phyloP scores from a whole-genome alignment of 2,113 vertebrate genomes.

The Lipophrys pholis region DNA sequence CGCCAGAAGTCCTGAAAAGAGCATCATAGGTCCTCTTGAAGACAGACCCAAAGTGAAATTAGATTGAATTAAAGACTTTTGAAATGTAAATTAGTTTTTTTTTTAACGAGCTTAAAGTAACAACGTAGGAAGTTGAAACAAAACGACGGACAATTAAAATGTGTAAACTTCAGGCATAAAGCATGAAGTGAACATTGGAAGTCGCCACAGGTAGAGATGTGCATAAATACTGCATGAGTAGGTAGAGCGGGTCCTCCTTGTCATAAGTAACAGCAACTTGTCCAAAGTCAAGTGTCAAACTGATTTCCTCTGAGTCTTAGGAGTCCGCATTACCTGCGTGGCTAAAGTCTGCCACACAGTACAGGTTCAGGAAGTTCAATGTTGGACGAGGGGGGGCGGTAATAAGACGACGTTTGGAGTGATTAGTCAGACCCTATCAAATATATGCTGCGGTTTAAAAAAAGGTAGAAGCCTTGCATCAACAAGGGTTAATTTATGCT shows the following conservation, averaged over 20 bases:
- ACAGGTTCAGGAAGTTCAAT: slow-evolving; percentile 37
- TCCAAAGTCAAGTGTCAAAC: background rate
- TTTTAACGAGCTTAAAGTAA: no score
- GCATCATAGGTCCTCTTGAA: background rate
- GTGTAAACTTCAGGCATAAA: slow-evolving; percentile 8
- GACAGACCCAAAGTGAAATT: background rate
- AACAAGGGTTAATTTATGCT: slow-evolving; percentile 41
- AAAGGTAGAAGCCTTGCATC: slow-evolving; percentile 47
- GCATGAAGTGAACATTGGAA: slow-evolving; percentile 20
- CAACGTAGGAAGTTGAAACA: background rate
- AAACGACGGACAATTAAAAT: background rate
- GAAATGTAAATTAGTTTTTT: no score
- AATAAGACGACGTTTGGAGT: slow-evolving; percentile 25
- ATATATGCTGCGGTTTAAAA: slow-evolving; percentile 41
- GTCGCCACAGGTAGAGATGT: slow-evolving; percentile 51
- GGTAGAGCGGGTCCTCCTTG: slow-evolving; percentile 24
- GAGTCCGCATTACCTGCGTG: slow-evolving; percentile 28
- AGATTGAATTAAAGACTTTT: no score
- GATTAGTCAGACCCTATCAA: slow-evolving; percentile 42
- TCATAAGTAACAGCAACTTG: slow-evolving; percentile 26
- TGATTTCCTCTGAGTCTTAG: slow-evolving; percentile 28
- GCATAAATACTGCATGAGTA: slow-evolving; percentile 61
- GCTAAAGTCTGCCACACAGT: slow-evolving; percentile 34
- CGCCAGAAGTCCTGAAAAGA: no score
- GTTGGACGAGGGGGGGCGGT: slow-evolving; percentile 12